Conservation (phyloP, 1,140 invertebrate genomes). For the Halesus radiatus region DNA sequence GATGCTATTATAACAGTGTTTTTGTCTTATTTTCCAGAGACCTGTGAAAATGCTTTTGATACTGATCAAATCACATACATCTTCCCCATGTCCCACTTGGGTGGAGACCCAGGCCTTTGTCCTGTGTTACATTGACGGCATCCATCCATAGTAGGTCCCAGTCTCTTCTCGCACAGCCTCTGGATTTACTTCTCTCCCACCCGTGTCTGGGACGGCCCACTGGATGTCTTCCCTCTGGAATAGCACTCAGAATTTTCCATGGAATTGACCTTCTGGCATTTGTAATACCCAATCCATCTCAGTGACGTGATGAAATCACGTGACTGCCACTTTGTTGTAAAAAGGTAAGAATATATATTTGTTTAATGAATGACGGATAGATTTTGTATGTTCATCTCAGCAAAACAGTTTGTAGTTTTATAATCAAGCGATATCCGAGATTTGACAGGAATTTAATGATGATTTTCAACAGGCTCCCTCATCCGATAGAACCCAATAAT, state of each 20-base stretch:
- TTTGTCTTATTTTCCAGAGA: not conserved
- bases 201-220: too few relatives aligned
- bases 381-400: not conserved
- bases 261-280: too few relatives aligned
- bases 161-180: too few relatives aligned
- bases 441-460: slow-evolving; percentile 36
- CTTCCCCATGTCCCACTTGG: too few relatives aligned
- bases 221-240: too few relatives aligned
- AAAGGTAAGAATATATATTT: not conserved
- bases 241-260: too few relatives aligned
- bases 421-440: not conserved
- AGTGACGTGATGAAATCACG: too few relatives aligned
- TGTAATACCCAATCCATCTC: too few relatives aligned
- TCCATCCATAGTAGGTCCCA: too few relatives aligned
- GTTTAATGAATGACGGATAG: not conserved
- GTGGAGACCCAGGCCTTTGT: too few relatives aligned
- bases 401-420: not conserved
- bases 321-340: not conserved
- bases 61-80: not conserved
- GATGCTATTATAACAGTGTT: not conserved
- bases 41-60: not conserved
- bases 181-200: too few relatives aligned
- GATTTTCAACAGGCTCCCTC: slow-evolving; percentile 55
- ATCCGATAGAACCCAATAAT: slow-evolving; percentile 55
- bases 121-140: too few relatives aligned